phyloP scores from a whole-genome alignment of 2,888 invertebrate genomes.

The Xanthia icteritia region DNA sequence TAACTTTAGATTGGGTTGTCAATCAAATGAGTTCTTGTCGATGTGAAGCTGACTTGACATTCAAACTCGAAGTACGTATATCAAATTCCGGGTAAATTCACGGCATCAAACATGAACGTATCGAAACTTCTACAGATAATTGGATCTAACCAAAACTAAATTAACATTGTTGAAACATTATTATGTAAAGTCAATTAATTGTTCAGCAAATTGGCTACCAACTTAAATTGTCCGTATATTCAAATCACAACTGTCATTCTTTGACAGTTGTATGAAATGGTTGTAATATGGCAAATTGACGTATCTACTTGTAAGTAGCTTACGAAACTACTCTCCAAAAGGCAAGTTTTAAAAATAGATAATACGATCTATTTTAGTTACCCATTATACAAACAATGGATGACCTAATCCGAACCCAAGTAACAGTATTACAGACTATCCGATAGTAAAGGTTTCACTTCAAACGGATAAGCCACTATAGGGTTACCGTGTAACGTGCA shows the following conservation, averaged over 20 bases:
- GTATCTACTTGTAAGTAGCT: background rate
- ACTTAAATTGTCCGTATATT: background rate
- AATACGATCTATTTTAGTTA: background rate
- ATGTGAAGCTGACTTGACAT: background rate
- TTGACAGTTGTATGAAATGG: background rate
- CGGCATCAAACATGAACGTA: background rate
- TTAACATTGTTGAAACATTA: background rate
- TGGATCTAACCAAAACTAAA: background rate
- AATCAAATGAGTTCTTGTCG: background rate
- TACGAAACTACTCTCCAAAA: background rate
- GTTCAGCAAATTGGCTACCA: background rate
- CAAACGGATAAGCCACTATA: constrained; percentile 52
- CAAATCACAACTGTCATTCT: background rate
- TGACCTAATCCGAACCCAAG: constrained; percentile 50
- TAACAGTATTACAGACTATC: constrained; percentile 47
- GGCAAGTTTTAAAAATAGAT: background rate
- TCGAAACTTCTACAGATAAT: constrained; percentile 2
- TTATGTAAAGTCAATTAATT: background rate
- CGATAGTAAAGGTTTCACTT: constrained; percentile 49
- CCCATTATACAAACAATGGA: constrained; percentile 29
- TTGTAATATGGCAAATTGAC: background rate
- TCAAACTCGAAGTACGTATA: background rate
- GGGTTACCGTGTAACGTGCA: constrained; percentile 30
- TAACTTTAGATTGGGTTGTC: background rate
- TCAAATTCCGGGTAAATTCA: background rate